phyloP scores from a whole-genome alignment of 2,888 invertebrate genomes.

The Leptinotarsa haldemani region DNA sequence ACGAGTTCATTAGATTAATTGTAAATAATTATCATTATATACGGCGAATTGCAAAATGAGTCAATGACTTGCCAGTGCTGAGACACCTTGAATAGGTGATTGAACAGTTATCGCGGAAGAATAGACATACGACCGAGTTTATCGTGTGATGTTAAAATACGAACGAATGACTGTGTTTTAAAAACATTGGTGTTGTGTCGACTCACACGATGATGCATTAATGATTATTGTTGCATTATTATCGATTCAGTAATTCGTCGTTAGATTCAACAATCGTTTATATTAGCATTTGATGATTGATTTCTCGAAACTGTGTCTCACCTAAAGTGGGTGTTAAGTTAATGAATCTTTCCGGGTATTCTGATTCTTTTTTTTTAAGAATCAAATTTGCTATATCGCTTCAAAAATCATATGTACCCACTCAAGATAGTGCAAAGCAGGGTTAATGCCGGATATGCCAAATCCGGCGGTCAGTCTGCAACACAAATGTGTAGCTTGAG shows the following conservation, averaged over 20 bases:
- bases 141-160: not conserved
- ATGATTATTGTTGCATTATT: constrained; percentile 1
- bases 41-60: constrained; percentile 38
- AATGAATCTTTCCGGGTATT: too few species aligned
- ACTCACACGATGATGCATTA: constrained; percentile 2
- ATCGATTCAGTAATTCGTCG: not conserved
- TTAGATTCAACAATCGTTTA: not conserved
- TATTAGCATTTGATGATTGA: too few species aligned
- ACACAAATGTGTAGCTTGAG: too few species aligned
- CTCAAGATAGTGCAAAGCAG: too few species aligned
- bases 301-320: too few species aligned
- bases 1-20: constrained; percentile 33
- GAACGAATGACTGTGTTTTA: not conserved
- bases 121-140: not conserved
- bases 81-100: constrained; percentile 40
- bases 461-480: too few species aligned
- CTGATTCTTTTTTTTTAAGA: too few species aligned
- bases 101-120: constrained; percentile 32
- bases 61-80: constrained; percentile 37
- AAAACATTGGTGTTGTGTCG: not conserved
- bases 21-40: constrained; percentile 29
- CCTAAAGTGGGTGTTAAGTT: too few species aligned
- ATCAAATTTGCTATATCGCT: too few species aligned
- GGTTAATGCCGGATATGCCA: too few species aligned
- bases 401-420: too few species aligned